Base-by-base conservation (phyloP, 1,140 invertebrate species). In the Schlechtendalia chinensis region DNA sequence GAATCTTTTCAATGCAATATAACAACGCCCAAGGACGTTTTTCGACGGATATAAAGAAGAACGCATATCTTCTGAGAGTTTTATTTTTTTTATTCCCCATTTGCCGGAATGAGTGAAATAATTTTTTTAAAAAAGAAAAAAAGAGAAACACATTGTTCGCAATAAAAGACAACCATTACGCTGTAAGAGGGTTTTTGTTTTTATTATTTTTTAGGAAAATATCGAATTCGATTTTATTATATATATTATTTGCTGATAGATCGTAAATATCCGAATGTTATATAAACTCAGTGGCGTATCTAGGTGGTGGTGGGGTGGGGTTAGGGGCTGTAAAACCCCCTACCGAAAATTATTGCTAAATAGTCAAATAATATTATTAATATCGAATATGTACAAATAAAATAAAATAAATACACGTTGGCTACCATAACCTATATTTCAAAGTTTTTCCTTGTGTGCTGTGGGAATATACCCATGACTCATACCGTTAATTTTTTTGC, bases 11-110 rank as follows among this genome's bases (percentile, higher is more conserved):
- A 50, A 63, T 79, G 22, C 58, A 50, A 27, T 19, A 27, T 50
- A 50, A 77, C 74, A 59, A 63, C 58, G 75, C 75, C 75, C 17
- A 50, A 63, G 58, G 75, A 61, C 75, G 39, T 79, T 79, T 63
- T 79, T 47, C 14, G 22, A 27, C 75, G 75, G 58, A 63, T 63
- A 50, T 63, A 79, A 63, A 29, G 24, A n/a, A 39, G 47, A 72
- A 72, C 69, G 24, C 27, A 45, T 27, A 50, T 69, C 65, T 67
- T 67, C n/a, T 1, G 65, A 16, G 39, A 67, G 12, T 67, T 67
- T 67, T 45, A 39, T 39, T 45, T 45, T 22, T 61, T 47, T 45
- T 39, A 4, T 67, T 45, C 29, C n/a, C 12, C 11, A 12, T 45
- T 67, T 22, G 32, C 32, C 10, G 11, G 63, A 67, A 12, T 16